Evolutionary conservation across 2,888 invertebrate species (phyloP), one percentile per base, ranked within the genome.

Genomic region (Polyploca ridens): DNA sequence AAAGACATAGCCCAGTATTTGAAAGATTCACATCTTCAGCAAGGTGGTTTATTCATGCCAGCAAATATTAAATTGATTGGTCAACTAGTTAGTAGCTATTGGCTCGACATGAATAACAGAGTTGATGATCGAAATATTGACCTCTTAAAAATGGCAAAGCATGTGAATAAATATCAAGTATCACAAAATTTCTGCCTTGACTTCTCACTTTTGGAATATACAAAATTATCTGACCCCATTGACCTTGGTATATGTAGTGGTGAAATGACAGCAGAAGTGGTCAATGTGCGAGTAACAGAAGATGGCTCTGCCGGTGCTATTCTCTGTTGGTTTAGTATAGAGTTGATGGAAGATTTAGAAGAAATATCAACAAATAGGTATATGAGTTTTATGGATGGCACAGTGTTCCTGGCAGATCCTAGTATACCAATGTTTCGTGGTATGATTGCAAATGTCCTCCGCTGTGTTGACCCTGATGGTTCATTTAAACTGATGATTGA

Each of bases 101-200:
- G 96, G 92, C 82, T 96, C 54, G 91, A 95, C 66, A 88, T 91
- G 63, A 95, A 95, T 77, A 95, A 95, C 74, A 89, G 87, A 66
- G 93, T 96, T 0, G 87, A 94, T 72, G 95, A 96, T 81, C 86
- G 86, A 38, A 95, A 96, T 84, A 87, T 95, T 3, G 91, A 92
- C 64, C 86, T 90, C 61, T 95, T 94, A 72, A 90, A 88, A 70
- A 93, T 96, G 66, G 94, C 94, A 5, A 83, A 90, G 59, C 90
- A 91, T 68, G 92, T 96, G 54, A 96, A 96, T 75, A 88, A 91
- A 73, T 96, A 94, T 82, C 90, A 95, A 80, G 96, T 96, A 67
- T 88, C 90, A 16, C 95, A 95, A 74, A 95, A 95, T 75, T 94
- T 94, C 66, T 89, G 89, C 73, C 78, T 95, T 59, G 94, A 95